phyloP scores from a whole-genome alignment of 2,797 vertebrate species.

The Tapirus indicus region DNA sequence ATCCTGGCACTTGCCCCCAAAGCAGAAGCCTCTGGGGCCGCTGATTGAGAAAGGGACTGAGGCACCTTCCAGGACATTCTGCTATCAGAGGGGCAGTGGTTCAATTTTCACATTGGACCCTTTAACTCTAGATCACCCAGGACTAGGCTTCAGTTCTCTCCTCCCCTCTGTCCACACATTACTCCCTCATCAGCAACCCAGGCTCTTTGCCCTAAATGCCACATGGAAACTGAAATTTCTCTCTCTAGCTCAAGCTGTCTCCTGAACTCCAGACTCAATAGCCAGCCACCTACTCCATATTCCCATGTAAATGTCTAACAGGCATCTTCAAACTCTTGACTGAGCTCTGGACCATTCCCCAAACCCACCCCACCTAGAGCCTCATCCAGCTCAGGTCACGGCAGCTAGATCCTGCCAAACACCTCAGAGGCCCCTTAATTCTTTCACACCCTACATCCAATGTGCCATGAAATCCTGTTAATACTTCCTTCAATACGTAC shows the following conservation, averaged over 20 bases:
- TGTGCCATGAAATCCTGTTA: not conserved
- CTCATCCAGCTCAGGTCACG: not conserved
- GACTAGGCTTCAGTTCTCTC: not conserved
- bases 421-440: not conserved
- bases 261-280: not conserved
- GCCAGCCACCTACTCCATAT: not conserved
- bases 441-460: not conserved
- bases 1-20: not conserved
- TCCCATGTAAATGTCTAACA: not conserved
- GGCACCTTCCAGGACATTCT: not conserved
- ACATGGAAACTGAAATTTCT: conserved; percentile 35
- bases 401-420: not conserved
- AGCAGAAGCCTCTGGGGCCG: not conserved
- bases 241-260: not conserved
- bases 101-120: not conserved
- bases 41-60: not conserved
- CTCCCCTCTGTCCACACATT: not conserved
- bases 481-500: not conserved
- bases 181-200: not conserved
- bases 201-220: not conserved
- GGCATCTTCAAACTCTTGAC: not conserved
- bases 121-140: not conserved
- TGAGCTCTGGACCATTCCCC: not conserved
- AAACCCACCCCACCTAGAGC: not conserved
- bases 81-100: not conserved